A percentile compares a stretch with the other conserved stretches of the same genome.
phyloP scores from a whole-genome alignment of 1,140 invertebrate species.

The Nebria ingens region DNA sequence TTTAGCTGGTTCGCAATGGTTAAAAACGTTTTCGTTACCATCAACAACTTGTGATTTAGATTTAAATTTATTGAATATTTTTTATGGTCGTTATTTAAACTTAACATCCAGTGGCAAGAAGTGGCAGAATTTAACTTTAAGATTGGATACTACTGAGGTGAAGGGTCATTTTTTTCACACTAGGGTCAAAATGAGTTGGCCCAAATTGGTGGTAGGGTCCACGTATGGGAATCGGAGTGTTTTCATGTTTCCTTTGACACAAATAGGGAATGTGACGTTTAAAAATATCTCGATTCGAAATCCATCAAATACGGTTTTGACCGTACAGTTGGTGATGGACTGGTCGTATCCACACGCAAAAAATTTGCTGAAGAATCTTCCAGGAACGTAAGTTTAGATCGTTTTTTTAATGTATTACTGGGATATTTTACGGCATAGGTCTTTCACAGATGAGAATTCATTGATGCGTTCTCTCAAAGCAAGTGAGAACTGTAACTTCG shows the following conservation, averaged over 20 bases:
- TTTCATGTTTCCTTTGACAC: constrained; percentile 67
- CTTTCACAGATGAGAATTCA: no score
- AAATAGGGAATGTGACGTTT: constrained; percentile 68
- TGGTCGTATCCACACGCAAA: constrained; percentile 42
- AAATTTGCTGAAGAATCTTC: constrained; percentile 40
- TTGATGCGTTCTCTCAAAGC: no score
- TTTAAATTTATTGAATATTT: constrained; percentile 45
- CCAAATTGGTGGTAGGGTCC: constrained; percentile 39
- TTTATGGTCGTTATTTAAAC: constrained; percentile 46
- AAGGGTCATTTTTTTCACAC: constrained; percentile 59
- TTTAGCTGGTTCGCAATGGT: constrained; percentile 53
- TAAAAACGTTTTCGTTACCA: constrained; percentile 55
- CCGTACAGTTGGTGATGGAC: constrained; percentile 53
- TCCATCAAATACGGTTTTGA: constrained; percentile 46
- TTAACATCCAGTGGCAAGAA: constrained; percentile 35
- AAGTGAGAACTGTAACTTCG: no score
- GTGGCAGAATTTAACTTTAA: constrained; percentile 60
- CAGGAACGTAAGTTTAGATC: constrained; percentile 35
- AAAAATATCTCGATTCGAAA: constrained; percentile 48
- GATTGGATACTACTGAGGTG: constrained; percentile 66
- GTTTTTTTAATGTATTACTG: no score
- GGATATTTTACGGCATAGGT: no score
- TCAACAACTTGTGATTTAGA: constrained; percentile 50
- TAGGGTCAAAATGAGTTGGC: constrained; percentile 64
- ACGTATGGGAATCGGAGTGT: constrained; percentile 36